Percentiles rank a stretch among this genome's conserved stretches.
These are phyloP conservation scores for Onychostoma macrolepis DNA, from an alignment of 2,113 vertebrate genomes.

Conservation along the genomic window DNA sequence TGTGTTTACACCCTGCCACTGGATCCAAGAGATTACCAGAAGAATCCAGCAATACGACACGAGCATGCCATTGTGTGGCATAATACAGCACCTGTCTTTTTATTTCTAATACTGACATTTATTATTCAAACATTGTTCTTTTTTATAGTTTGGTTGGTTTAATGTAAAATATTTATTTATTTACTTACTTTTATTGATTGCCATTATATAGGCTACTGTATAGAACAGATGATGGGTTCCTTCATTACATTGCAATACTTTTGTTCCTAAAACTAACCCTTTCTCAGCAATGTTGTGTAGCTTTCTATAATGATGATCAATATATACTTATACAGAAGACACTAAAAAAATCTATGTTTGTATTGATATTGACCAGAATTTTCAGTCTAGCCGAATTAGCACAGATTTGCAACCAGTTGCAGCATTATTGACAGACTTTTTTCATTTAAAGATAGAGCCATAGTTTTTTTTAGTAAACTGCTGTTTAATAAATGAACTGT, in stretches of 20 bases:
- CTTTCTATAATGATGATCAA: background rate
- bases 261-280: background rate
- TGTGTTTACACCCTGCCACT: constrained; percentile 37
- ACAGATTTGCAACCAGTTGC: background rate
- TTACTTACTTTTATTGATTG: background rate
- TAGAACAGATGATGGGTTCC: background rate
- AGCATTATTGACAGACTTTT: background rate
- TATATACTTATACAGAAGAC: background rate
- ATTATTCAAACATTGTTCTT: background rate
- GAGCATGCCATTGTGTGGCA: background rate
- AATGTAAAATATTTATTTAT: background rate
- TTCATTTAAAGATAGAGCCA: background rate
- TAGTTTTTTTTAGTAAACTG: background rate
- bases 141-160: background rate
- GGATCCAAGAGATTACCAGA: constrained; percentile 52
- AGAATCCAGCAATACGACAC: constrained; percentile 2
- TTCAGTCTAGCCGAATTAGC: background rate
- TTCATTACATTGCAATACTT: background rate
- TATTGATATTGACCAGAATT: background rate
- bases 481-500: background rate
- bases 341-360: background rate
- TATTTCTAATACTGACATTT: background rate
- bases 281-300: background rate
- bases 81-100: background rate
- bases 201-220: background rate